phyloP scores from a whole-genome alignment of 1,140 invertebrate species.

The Planococcus citri region DNA sequence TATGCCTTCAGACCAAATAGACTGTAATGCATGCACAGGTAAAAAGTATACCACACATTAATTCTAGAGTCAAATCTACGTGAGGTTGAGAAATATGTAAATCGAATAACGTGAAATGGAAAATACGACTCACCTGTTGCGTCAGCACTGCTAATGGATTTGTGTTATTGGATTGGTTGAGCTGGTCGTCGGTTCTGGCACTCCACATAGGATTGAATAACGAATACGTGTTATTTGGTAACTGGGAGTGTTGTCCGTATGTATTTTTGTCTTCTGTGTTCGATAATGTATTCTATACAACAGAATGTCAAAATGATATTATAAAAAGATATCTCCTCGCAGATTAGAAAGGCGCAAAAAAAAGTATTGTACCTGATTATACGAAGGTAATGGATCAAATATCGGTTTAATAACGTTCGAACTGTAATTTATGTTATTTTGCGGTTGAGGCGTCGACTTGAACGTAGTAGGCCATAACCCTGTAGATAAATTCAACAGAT shows the following conservation, averaged over 20 bases:
- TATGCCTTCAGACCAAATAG: constrained; percentile 9
- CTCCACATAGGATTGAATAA: constrained; percentile 3
- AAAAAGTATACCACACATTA: too few species aligned
- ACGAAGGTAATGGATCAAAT: constrained; percentile 85
- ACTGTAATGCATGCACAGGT: too few species aligned
- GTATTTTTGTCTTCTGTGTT: neutral
- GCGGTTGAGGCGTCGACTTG: neutral
- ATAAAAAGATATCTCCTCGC: too few species aligned
- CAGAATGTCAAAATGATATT: too few species aligned
- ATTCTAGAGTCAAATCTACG: too few species aligned
- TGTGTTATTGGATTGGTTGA: neutral
- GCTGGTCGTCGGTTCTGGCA: neutral
- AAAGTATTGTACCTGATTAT: constrained; percentile 50
- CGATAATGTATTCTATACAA: neutral
- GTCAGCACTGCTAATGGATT: constrained; percentile 3
- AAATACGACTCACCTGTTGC: neutral
- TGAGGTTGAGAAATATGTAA: too few species aligned
- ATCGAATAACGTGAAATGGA: too few species aligned
- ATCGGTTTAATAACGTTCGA: neutral
- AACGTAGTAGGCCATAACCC: constrained; percentile 1
- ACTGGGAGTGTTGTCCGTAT: neutral
- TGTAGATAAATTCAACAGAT: neutral
- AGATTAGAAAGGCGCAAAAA: too few species aligned
- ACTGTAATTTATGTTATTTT: constrained; percentile 13
- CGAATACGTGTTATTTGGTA: constrained; percentile 5